Base-by-base conservation (phyloP, 2,113 vertebrate genomes). In the Amphilophus citrinellus region DNA sequence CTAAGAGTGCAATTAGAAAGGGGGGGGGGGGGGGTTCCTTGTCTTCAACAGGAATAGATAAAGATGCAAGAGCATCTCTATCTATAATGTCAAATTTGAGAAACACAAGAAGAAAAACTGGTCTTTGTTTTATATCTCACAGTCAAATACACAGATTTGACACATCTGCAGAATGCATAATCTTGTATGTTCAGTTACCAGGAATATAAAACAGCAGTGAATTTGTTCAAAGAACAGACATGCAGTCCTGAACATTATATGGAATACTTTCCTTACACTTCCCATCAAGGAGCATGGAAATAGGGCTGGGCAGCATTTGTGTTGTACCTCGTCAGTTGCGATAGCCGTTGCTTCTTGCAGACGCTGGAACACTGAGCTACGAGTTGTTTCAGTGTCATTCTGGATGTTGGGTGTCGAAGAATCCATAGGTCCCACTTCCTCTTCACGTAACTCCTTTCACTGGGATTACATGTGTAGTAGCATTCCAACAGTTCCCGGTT, bases 1-100 rank as follows among this genome's bases (percentile, higher is more conserved):
- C 88, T 80, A 90, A 82, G 84, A 84, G 44, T 50, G 83, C 62
- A 89, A 88, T 87, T 83, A 61, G 75, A 80, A 58, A 85, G 39
- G 77, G 77, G 84, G 61, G 24, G 37, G 6, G 7, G 35, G 6
- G 27, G 27, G 27, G 27, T 27, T 27, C 24, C 4, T 76, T 76
- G n/a, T 60, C 30, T 1, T 63, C 63, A 76, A 86, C 71, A 81
- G 39, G 71, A 39, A 10, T 8, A 39, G 37, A 39, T 39, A 39
- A 10, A 9, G 8, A 39, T 39, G 57, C 61, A 32, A 39, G 20
- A 50, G 71, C 61, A 76, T 79, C 75, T 81, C 42, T 65, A 17
- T 84, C 20, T 11, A 24, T n/a, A 30, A 76, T 59, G 59, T 35
- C 3, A 62, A 47, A 63, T 20, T n/a, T 32, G 8, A 53, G 6